phyloP scores from a whole-genome alignment of 2,113 vertebrate species.

The Aldabrachelys gigantea region DNA sequence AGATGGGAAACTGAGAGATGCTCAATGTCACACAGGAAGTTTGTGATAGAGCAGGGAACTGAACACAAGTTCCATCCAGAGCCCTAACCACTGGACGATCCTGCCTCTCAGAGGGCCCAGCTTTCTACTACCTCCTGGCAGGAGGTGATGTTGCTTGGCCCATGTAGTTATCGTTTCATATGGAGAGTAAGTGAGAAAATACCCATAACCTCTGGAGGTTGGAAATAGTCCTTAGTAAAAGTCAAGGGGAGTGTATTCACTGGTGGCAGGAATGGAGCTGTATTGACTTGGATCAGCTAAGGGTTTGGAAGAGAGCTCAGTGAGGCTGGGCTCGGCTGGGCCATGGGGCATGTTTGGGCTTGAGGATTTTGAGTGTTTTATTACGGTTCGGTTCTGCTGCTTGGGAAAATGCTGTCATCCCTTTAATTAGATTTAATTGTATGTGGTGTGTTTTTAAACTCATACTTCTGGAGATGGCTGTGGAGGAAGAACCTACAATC shows the following conservation, averaged over 20 bases:
- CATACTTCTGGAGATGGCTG: neutral
- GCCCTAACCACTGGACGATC: neutral
- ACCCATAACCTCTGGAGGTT: conserved; percentile 40
- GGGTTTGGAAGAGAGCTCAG: neutral
- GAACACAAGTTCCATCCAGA: neutral
- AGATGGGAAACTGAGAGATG: neutral
- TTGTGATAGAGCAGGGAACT: neutral
- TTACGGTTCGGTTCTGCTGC: conserved; percentile 32
- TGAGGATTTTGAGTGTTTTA: neutral
- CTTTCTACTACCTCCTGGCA: neutral
- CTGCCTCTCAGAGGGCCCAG: neutral
- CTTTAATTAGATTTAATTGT: neutral
- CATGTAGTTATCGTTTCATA: conserved; percentile 30
- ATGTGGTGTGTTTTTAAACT: neutral
- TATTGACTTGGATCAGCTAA: neutral
- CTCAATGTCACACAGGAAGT: conserved; percentile 10
- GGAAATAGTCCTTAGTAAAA: conserved; percentile 63
- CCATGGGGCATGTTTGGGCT: neutral
- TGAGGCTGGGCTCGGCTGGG: conserved; percentile 31
- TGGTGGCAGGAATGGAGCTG: conserved; percentile 34
- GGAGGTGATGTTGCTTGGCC: neutral
- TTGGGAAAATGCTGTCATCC: neutral
- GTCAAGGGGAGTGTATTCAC: neutral
- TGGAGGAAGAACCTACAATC: no score
- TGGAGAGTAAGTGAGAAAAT: conserved; percentile 55